Base-by-base conservation (phyloP, 2,888 invertebrate species). In the Cyclophora punctaria region DNA sequence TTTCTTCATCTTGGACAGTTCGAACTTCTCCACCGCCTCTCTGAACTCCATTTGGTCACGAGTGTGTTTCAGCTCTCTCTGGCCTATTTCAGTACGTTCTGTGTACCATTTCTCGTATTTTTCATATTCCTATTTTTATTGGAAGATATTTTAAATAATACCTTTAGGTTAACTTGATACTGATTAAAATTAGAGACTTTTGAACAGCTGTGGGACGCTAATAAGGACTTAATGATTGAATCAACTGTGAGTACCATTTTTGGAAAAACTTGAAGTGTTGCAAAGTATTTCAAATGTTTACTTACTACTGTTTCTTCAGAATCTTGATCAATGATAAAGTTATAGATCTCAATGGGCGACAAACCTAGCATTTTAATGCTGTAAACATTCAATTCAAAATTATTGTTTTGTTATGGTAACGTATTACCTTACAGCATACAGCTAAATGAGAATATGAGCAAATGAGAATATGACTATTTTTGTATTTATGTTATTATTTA, bases 101-200 rank as follows among this genome's bases (percentile, higher is more conserved):
- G 51, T 45, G 56, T 80, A 84, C 85, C 85, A 85, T 49, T 76
- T 73, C 0, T 63, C 44, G 51, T 84, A 85, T 53, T 68, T 71
- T 3, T 71, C 64, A 57, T 79, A 83, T 37, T 81, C 79, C 85
- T 85, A 60, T 41, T 20, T 20, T 20, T 20, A 20, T 20, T 20
- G 2, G 2, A 20, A 20, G 20, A 20, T 20, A 20, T 20, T 20
- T 20, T 20, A 20, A 20, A 20, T 20, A 7, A 7, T 37, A 41
- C 45, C 6, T 35, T 44, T 6, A 48, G 49, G 56, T 47, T 37
- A 54, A 20, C 46, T n/a, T 20, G 20, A 20, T 20, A 20, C 20
- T 20, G 20, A 20, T 20, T 20, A 20, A 20, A 20, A 20, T 20
- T 20, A 20, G 20, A 20, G 20, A 20, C 20, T 20, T 1, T 20